These are phyloP conservation scores for Rostratula benghalensis DNA, from an alignment of 2,113 vertebrate species.

Conservation along the genomic window DNA sequence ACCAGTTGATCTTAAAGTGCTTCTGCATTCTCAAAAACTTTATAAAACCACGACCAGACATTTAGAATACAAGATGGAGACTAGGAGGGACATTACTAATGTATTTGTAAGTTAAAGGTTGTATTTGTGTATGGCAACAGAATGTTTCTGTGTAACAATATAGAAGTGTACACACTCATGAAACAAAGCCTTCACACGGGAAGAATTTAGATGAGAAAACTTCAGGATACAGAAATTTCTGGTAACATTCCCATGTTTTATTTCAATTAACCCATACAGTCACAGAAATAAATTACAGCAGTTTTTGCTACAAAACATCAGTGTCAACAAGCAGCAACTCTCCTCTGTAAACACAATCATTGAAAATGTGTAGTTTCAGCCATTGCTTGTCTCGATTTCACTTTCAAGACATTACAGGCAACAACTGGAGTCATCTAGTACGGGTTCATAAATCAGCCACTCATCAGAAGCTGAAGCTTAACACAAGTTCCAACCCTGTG, in stretches of 20 bases:
- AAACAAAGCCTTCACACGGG: not conserved
- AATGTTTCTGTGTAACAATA: not conserved
- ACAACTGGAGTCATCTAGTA: not conserved
- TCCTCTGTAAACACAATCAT: not conserved
- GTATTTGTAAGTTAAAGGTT: not conserved
- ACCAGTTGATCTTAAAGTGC: not conserved
- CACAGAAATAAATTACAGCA: not conserved
- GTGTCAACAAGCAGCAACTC: not conserved
- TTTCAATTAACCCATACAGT: not conserved
- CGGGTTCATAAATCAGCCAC: not conserved
- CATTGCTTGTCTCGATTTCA: not conserved
- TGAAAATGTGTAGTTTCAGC: not conserved
- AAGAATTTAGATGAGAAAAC: not conserved
- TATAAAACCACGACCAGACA: not conserved
- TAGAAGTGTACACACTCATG: not conserved
- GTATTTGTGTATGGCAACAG: not conserved
- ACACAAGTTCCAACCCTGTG: not conserved
- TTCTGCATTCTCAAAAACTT: not conserved
- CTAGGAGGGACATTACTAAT: not conserved
- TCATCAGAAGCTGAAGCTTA: not conserved
- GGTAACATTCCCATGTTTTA: not conserved
- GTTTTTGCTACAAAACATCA: not conserved
- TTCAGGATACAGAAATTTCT: not conserved
- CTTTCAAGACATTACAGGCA: not conserved
- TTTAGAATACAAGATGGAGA: not conserved